phyloP scores from a whole-genome alignment of 2,797 vertebrate genomes.

The Emydoidea blandingii region DNA sequence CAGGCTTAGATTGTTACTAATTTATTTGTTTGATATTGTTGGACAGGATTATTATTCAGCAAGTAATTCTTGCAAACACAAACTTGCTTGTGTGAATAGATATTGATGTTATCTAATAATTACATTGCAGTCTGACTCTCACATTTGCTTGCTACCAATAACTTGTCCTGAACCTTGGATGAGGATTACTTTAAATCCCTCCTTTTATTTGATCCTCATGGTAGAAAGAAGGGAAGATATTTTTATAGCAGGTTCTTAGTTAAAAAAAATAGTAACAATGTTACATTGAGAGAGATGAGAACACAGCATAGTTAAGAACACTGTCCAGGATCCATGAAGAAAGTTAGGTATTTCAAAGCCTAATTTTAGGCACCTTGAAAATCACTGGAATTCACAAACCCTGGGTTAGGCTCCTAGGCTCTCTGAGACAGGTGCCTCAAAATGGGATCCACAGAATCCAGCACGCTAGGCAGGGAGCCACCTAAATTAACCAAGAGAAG shows the following conservation, averaged over 20 bases:
- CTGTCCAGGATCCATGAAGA: not conserved
- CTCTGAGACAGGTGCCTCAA: not conserved
- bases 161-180: not conserved
- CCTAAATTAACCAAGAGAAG: not conserved
- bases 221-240: not conserved
- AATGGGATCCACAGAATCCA: not conserved
- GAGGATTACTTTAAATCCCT: not conserved
- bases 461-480: not conserved
- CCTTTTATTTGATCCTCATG: not conserved
- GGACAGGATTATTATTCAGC: not conserved
- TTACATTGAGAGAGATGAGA: not conserved
- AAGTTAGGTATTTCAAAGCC: not conserved
- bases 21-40: not conserved
- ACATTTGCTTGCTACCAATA: not conserved
- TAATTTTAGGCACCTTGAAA: not conserved
- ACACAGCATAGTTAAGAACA: not conserved
- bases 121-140: not conserved
- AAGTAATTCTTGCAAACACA: not conserved
- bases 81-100: not conserved
- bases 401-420: not conserved
- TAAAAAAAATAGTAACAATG: no score
- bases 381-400: not conserved
- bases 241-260: not conserved
- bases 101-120: not conserved
- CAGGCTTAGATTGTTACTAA: not conserved